A percentile compares a stretch with the other conserved stretches of the same genome.
Conservation (phyloP, 2,797 vertebrate genomes). For the Sorex maritimensis region DNA sequence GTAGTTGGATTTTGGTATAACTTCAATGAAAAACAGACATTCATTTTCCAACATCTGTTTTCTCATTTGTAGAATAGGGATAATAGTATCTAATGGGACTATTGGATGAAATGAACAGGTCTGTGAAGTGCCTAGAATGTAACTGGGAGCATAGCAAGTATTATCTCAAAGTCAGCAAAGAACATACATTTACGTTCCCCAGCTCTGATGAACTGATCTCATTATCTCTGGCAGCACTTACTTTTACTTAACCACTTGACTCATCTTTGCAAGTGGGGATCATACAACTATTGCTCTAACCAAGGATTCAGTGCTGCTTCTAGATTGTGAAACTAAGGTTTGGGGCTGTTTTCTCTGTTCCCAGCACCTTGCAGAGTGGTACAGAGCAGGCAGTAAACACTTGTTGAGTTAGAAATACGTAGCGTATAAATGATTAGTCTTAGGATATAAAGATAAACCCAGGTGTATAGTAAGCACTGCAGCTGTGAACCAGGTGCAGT, state of each 20-base stretch:
- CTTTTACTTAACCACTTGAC: neutral
- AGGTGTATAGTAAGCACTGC: neutral
- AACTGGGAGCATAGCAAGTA: constrained; percentile 1
- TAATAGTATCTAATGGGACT: constrained; percentile 7
- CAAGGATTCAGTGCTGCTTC: neutral
- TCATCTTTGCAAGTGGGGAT: constrained; percentile 7
- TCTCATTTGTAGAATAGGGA: constrained; percentile 42
- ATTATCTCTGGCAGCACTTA: neutral
- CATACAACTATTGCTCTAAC: constrained; percentile 11
- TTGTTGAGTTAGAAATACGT: constrained; percentile 49
- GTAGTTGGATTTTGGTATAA: too few relatives aligned
- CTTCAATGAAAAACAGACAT: neutral
- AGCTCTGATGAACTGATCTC: neutral
- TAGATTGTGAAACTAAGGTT: constrained; percentile 36
- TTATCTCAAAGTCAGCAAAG: constrained; percentile 35
- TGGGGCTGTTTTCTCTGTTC: constrained; percentile 33
- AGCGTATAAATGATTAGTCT: constrained; percentile 1
- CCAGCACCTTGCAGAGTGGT: constrained; percentile 7
- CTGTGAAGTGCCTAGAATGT: neutral
- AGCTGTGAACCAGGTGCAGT: neutral
- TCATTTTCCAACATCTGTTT: constrained; percentile 4
- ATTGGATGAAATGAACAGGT: constrained; percentile 31
- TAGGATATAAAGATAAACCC: constrained; percentile 48
- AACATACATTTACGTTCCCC: constrained; percentile 22
- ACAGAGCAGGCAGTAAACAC: constrained; percentile 10